Evolutionary conservation across 1,140 invertebrate species (phyloP).

Genomic region (Lucilia cuprina): DNA sequence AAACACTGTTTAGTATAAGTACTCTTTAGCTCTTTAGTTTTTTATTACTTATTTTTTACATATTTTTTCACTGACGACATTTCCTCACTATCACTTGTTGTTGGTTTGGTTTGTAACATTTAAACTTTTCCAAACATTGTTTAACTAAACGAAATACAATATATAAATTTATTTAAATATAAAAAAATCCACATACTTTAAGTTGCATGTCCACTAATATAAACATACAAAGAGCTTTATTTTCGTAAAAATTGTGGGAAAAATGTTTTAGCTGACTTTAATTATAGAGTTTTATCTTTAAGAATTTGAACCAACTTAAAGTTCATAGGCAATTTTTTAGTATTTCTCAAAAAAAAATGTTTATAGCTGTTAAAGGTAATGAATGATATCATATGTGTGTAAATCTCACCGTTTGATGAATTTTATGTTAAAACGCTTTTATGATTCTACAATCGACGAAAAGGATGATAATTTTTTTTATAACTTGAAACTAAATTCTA

Average conservation of each 20-base stretch:
- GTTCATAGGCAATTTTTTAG: not conserved
- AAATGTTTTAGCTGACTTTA: not conserved
- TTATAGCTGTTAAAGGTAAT: not conserved
- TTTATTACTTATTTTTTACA: not conserved
- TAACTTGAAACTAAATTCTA: no score
- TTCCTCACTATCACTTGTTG: slow-evolving; percentile 7
- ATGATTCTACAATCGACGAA: no score
- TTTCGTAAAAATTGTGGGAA: slow-evolving; percentile 1
- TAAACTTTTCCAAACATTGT: not conserved
- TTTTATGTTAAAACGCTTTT: no score
- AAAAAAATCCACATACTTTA: not conserved
- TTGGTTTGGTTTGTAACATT: slow-evolving; percentile 11
- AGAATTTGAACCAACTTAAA: not conserved
- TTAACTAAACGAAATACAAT: not conserved
- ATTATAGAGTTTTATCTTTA: no score
- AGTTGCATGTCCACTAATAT: not conserved
- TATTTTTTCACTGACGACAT: not conserved
- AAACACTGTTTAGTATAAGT: not conserved
- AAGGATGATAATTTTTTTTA: no score
- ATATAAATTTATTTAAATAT: not conserved
- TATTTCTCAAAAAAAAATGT: not conserved
- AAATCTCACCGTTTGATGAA: no score
- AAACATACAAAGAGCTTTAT: not conserved
- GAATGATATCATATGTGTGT: no score
- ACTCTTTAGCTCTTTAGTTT: not conserved